phyloP scores from a whole-genome alignment of 2,888 invertebrate species.

The Parthenolecanium corni region DNA sequence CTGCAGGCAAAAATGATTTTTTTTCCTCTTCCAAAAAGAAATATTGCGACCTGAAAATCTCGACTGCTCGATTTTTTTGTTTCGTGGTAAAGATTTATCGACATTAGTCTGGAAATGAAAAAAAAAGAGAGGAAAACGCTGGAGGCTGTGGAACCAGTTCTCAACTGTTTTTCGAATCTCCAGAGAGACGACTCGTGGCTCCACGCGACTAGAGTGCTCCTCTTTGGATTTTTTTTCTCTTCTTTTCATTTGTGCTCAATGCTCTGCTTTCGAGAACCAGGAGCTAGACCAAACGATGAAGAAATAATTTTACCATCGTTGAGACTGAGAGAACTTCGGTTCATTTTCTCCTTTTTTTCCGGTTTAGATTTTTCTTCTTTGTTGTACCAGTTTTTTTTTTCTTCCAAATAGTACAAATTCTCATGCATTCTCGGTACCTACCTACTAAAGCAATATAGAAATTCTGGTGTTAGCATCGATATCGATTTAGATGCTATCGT shows the following conservation, averaged over 20 bases:
- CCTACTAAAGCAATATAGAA: too few relatives aligned
- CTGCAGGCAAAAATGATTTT: constrained; percentile 14
- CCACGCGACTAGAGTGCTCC: constrained; percentile 12
- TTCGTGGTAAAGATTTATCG: constrained; percentile 18
- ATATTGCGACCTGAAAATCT: neutral
- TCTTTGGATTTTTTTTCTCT: neutral
- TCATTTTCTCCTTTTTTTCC: too few relatives aligned
- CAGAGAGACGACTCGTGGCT: constrained; percentile 22
- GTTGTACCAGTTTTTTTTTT: too few relatives aligned
- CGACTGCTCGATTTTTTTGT: too few relatives aligned
- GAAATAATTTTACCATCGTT: too few relatives aligned
- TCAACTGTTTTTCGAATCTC: neutral
- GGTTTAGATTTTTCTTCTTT: too few relatives aligned
- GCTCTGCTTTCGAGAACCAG: constrained; percentile 3
- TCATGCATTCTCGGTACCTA: too few relatives aligned
- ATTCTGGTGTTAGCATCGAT: too few relatives aligned
- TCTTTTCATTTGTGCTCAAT: neutral
- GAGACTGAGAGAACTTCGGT: too few relatives aligned
- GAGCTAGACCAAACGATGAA: too few relatives aligned
- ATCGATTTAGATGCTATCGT: too few relatives aligned
- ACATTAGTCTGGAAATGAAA: neutral
- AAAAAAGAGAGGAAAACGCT: neutral
- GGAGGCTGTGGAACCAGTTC: constrained; percentile 19
- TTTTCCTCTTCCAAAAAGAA: constrained; percentile 1
- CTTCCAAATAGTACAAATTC: too few relatives aligned